A percentile compares a stretch with the other conserved stretches of the same genome.
phyloP scores from a whole-genome alignment of 92 coral and sea anemone species.

The Chrysogorgia sp. region DNA sequence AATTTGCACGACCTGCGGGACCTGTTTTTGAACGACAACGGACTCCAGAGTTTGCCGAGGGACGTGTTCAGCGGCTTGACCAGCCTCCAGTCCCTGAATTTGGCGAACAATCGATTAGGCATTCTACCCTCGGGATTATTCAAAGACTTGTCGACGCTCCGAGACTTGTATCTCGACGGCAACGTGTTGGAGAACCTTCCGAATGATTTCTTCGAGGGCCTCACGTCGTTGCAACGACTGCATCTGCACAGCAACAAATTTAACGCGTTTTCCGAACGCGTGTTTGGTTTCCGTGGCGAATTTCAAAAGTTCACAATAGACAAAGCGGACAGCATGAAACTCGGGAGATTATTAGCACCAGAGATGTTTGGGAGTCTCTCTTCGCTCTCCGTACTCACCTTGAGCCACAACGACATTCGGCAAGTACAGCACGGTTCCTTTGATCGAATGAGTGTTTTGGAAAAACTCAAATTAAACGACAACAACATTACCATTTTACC shows the following conservation, averaged over 20 bases:
- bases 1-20: constrained; percentile 71
- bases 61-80: constrained; percentile 81
- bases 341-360: constrained; percentile 62
- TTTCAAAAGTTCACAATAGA: constrained; percentile 50
- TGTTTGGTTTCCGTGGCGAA: constrained; percentile 68
- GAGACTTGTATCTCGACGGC: constrained; percentile 77
- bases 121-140: constrained; percentile 74
- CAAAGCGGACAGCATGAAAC: constrained; percentile 64
- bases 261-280: constrained; percentile 61
- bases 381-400: constrained; percentile 61
- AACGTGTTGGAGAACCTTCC: constrained; percentile 75
- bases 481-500: constrained; percentile 75
- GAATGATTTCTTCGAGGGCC: constrained; percentile 68
- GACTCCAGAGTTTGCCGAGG: constrained; percentile 71
- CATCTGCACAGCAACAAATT: constrained; percentile 76
- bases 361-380: constrained; percentile 60
- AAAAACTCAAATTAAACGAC: constrained; percentile 47
- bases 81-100: constrained; percentile 70
- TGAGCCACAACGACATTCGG: constrained; percentile 71
- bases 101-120: constrained; percentile 74
- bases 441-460: constrained; percentile 37
- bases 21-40: constrained; percentile 73
- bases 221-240: constrained; percentile 72
- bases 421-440: constrained; percentile 56
- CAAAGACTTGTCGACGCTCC: constrained; percentile 66